A percentile compares a stretch with the other conserved stretches of the same genome.
phyloP scores from a whole-genome alignment of 2,888 invertebrate species.

The Metacarcinus magister region DNA sequence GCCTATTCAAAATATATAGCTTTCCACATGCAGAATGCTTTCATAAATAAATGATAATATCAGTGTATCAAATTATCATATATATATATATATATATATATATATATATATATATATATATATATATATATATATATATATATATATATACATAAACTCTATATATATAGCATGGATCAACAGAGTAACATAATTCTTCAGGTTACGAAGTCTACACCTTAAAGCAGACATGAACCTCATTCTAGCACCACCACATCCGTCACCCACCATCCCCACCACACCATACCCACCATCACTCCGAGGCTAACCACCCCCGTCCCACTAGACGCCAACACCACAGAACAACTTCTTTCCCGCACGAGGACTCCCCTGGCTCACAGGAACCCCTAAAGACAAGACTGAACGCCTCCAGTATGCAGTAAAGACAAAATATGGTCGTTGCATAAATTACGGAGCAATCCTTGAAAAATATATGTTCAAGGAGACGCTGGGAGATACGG shows the following conservation, averaged over 20 bases:
- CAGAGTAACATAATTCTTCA: background rate
- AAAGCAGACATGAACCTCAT: too few relatives aligned
- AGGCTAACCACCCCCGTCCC: background rate
- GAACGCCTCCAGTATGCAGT: background rate
- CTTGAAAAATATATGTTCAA: slow-evolving; percentile 32
- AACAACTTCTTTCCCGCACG: background rate
- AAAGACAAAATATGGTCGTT: slow-evolving; percentile 26
- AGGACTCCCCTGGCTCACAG: background rate
- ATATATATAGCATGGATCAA: too few relatives aligned
- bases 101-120: too few relatives aligned
- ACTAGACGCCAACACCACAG: slow-evolving; percentile 29
- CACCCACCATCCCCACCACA: background rate
- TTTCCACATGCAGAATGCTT: too few relatives aligned
- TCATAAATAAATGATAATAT: too few relatives aligned
- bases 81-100: too few relatives aligned
- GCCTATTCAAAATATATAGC: background rate
- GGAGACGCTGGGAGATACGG: background rate
- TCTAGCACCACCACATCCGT: background rate
- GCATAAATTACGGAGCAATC: slow-evolving; percentile 45
- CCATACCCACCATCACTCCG: background rate
- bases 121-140: too few relatives aligned
- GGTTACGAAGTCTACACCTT: background rate
- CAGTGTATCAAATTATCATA: too few relatives aligned
- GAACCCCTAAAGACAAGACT: background rate
- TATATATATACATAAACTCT: too few relatives aligned